Evolutionary conservation across 2,888 invertebrate species (phyloP).

Genomic region (Candidula unifasciata): DNA sequence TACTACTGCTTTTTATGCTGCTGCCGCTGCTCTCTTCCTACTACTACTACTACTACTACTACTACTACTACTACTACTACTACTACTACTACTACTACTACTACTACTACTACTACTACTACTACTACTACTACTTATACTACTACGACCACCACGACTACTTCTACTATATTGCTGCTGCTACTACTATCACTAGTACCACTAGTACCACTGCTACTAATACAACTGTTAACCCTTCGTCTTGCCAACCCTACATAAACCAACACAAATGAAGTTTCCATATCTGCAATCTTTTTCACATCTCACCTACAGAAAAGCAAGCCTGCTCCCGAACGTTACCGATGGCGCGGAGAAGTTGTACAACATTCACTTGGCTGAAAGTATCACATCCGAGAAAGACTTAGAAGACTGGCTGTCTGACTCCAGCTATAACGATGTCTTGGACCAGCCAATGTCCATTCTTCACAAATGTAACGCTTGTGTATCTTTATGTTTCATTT

Average conservation of each 20-base stretch:
- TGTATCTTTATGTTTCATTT: too few relatives aligned
- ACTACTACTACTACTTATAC: slow-evolving; percentile 45
- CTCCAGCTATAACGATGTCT: neutral
- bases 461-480: neutral
- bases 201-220: too few relatives aligned
- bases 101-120: slow-evolving; percentile 47
- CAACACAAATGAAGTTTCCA: too few relatives aligned
- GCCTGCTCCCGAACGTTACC: neutral
- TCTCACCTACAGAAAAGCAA: neutral
- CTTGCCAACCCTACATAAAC: too few relatives aligned
- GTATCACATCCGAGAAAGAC: neutral
- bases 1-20: slow-evolving; percentile 31
- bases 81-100: slow-evolving; percentile 40
- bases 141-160: neutral
- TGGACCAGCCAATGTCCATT: neutral
- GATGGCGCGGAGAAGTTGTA: neutral
- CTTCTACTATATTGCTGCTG: too few relatives aligned
- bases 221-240: too few relatives aligned
- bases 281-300: too few relatives aligned
- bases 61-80: slow-evolving; percentile 40
- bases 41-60: slow-evolving; percentile 46
- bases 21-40: slow-evolving; percentile 12
- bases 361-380: neutral
- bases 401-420: neutral
- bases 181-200: too few relatives aligned